These are phyloP conservation scores for Strigamia transsilvanica DNA, from an alignment of 2,888 invertebrate genomes.

Conservation along the genomic window DNA sequence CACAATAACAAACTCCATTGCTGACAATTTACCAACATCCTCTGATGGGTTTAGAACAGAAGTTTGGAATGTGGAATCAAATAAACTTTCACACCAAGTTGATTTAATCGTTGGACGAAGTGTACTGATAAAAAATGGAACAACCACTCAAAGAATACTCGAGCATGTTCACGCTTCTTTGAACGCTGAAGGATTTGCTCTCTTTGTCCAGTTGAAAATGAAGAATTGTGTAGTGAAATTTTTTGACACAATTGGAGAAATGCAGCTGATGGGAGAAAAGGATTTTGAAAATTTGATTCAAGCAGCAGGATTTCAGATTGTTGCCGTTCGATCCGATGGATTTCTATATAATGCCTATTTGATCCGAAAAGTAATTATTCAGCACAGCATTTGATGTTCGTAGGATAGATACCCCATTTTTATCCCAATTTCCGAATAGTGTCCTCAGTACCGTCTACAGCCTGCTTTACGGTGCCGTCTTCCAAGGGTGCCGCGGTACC, in stretches of 20 bases:
- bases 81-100: not conserved
- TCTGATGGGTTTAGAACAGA: not conserved
- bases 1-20: not conserved
- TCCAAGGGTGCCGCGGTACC: too few species aligned
- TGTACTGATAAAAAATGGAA: not conserved
- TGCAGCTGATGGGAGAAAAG: not conserved
- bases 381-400: not conserved
- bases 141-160: not conserved
- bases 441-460: too few species aligned
- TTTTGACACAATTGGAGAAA: not conserved
- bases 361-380: slow-evolving; percentile 19
- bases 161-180: not conserved
- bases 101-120: not conserved
- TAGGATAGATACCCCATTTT: not conserved
- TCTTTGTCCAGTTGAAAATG: not conserved
- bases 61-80: not conserved
- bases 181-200: not conserved
- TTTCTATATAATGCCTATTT: not conserved
- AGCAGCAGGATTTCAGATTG: not conserved
- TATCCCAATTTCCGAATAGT: not conserved
- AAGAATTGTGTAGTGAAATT: not conserved
- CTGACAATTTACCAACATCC: not conserved
- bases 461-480: too few species aligned
- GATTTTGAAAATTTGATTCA: not conserved
- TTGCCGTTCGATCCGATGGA: not conserved